Evolutionary conservation across 1,140 invertebrate genomes (phyloP).

Genomic region (Zaprionus kolodkinae): DNA sequence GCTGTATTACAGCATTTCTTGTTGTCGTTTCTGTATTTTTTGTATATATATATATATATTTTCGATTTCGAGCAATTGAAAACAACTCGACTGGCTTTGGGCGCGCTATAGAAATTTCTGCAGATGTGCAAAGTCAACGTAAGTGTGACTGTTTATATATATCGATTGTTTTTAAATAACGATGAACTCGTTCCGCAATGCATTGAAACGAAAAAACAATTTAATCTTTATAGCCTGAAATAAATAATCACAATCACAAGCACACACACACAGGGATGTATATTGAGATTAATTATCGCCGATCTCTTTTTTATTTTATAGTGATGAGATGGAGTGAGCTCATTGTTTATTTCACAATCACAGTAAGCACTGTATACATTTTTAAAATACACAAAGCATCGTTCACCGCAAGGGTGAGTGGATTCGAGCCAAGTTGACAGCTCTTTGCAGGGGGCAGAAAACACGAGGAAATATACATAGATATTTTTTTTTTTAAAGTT

Average conservation of each 20-base stretch:
- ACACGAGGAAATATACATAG: slow-evolving; percentile 49
- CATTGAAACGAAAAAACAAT: not conserved
- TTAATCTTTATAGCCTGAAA: not conserved
- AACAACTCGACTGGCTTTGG: not conserved
- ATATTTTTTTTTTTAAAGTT: slow-evolving; percentile 23
- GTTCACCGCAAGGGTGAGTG: slow-evolving; percentile 4
- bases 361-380: slow-evolving; percentile 7
- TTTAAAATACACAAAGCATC: slow-evolving; percentile 3
- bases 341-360: slow-evolving; percentile 9
- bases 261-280: slow-evolving; percentile 1
- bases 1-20: not conserved
- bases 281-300: not conserved
- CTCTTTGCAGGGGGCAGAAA: slow-evolving; percentile 39
- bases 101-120: slow-evolving; percentile 13
- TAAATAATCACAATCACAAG: not conserved
- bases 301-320: not conserved
- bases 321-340: not conserved
- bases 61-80: slow-evolving; percentile 12
- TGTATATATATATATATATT: no score
- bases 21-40: slow-evolving; percentile 6
- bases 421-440: slow-evolving; percentile 30
- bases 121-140: slow-evolving; percentile 12
- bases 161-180: slow-evolving; percentile 5
- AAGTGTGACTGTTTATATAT: slow-evolving; percentile 10
- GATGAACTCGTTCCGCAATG: not conserved